A percentile compares a stretch with the other conserved stretches of the same genome.
These are phyloP conservation scores for Embiotoca jacksoni DNA, from an alignment of 2,113 vertebrate species.

Conservation along the genomic window DNA sequence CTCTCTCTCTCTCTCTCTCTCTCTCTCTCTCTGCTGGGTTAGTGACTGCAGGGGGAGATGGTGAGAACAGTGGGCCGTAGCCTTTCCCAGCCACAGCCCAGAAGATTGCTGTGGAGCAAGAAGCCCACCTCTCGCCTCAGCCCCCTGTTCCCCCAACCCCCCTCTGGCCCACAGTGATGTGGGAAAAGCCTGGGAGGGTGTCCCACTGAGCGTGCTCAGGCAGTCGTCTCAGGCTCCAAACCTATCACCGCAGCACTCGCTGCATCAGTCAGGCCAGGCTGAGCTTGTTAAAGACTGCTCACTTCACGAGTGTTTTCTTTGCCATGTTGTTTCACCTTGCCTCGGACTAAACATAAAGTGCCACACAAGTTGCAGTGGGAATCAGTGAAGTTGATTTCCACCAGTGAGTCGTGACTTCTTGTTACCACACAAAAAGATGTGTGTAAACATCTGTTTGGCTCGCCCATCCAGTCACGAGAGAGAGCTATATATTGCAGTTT, in stretches of 20 bases:
- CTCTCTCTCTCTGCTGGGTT: slow-evolving; percentile 52
- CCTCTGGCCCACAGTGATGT: slow-evolving; percentile 74
- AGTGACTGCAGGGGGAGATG: slow-evolving; percentile 71
- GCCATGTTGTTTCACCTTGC: slow-evolving; percentile 67
- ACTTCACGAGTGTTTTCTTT: slow-evolving; percentile 57
- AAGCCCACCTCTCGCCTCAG: slow-evolving; percentile 74
- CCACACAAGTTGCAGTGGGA: slow-evolving; percentile 69
- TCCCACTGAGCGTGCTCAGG: slow-evolving; percentile 67
- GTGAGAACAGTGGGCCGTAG: slow-evolving; percentile 84
- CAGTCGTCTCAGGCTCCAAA: slow-evolving; percentile 54
- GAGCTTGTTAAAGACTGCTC: slow-evolving; percentile 58
- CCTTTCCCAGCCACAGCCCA: slow-evolving; percentile 86
- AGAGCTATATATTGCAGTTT: slow-evolving; percentile 31
- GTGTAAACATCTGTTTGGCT: slow-evolving; percentile 55
- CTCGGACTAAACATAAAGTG: slow-evolving; percentile 65
- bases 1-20: slow-evolving; percentile 30
- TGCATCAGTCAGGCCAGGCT: slow-evolving; percentile 28
- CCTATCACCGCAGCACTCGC: slow-evolving; percentile 27
- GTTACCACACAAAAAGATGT: slow-evolving; percentile 45
- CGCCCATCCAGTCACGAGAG: slow-evolving; percentile 23
- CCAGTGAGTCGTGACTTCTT: slow-evolving; percentile 56
- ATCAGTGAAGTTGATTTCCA: slow-evolving; percentile 30
- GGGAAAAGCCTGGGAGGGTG: slow-evolving; percentile 82
- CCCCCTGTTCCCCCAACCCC: slow-evolving; percentile 40
- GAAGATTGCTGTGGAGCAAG: slow-evolving; percentile 75